Base-by-base conservation (phyloP, 2,113 vertebrate genomes). In the Cyprinus carpio region DNA sequence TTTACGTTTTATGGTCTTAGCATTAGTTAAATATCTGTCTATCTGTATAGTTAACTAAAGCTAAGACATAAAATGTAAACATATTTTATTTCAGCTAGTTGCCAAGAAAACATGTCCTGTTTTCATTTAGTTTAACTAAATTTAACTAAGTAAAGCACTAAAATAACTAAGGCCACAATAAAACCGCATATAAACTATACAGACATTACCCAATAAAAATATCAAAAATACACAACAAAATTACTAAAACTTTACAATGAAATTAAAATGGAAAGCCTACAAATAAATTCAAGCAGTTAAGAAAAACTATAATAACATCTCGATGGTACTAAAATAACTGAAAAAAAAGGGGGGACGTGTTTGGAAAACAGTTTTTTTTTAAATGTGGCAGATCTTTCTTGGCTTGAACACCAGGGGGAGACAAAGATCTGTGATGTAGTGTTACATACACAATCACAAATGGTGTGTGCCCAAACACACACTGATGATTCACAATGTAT, bases 371-470 rank as follows among this genome's bases (percentile, higher is more conserved):
- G 2, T 23, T 62, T n/a, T n/a, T n/a, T n/a, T 62, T 62, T 11
- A 27, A 13, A 64, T 5, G 25, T 11, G 62, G n/a, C 25, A 27
- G 15, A 18, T 34, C 15, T 34, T 69, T 54, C 29, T 37, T n/a
- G 20, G 25, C 4, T 54, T 77, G 0, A 29, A 81, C 94, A 87
- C 67, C 54, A 91, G 93, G 91, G 90, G 93, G 93, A 91, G 92
- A 92, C 89, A 91, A 87, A 91, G 91, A 72, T 78, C 90, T 90
- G 23, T 43, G 7, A 25, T 3, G 58, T 1, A 23, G 4, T n/a
- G 16, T 27, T 27, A 31, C 43, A 67, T 2, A 51, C 11, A 69
- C 64, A n/a, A 13, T 49, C 62, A 18, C 6, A 7, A 6, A 67
- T 31, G 27, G 56, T 10, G 23, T 31, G 25, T 51, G 15, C 27